phyloP scores from a whole-genome alignment of 2,113 vertebrate species.

The Chrysochloris asiatica region DNA sequence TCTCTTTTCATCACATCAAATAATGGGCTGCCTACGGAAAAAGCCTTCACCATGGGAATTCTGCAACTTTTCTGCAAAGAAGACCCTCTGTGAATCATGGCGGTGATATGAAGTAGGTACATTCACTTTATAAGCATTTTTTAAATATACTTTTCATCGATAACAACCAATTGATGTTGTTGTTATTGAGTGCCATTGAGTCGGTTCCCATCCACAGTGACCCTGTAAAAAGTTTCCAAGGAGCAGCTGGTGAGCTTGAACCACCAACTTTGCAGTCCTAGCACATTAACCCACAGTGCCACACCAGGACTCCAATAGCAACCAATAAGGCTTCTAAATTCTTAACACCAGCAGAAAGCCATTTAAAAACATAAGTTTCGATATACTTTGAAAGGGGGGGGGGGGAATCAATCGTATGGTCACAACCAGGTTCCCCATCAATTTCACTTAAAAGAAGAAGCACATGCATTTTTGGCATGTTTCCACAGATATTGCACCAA shows the following conservation, averaged over 20 bases:
- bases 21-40: constrained; percentile 91
- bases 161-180: constrained; percentile 76
- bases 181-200: no score
- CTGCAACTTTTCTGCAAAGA: constrained; percentile 80
- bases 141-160: constrained; percentile 60
- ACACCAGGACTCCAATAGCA: no score
- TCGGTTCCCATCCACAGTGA: no score
- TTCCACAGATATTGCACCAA: constrained; percentile 43
- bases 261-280: no score
- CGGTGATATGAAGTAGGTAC: constrained; percentile 72
- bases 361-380: constrained; percentile 42
- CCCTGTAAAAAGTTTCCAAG: no score
- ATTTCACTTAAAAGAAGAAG: constrained; percentile 54
- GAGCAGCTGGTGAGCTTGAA: no score
- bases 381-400: constrained; percentile 40
- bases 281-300: no score
- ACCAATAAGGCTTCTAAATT: constrained; percentile 22
- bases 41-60: constrained; percentile 82
- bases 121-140: constrained; percentile 63
- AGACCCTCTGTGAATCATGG: constrained; percentile 74
- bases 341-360: constrained; percentile 31
- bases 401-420: not conserved
- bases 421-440: constrained; percentile 36
- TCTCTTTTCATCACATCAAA: constrained; percentile 99
- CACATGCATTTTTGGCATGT: constrained; percentile 57